Conservation (phyloP, 2,888 invertebrate genomes). For the Noctua pronuba region DNA sequence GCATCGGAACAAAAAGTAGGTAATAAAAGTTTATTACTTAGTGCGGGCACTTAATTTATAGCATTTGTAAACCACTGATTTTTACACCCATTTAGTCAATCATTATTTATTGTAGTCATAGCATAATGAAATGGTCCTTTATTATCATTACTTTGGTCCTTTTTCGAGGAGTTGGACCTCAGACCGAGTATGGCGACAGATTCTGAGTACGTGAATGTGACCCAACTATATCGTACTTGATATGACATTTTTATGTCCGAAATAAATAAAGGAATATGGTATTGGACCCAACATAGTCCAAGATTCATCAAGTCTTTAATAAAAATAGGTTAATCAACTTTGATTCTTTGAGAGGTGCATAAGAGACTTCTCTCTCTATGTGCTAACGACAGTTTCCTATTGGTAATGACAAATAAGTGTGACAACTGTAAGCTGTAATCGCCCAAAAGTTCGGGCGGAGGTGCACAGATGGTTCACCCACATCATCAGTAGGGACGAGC, state of each 20-base stretch:
- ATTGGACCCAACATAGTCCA: no score
- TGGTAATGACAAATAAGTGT: no score
- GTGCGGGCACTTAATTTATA: background rate
- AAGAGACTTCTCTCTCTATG: no score
- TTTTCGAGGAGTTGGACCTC: background rate
- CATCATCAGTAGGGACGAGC: no score
- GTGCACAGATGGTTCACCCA: no score
- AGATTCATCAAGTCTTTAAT: no score
- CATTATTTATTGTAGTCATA: background rate
- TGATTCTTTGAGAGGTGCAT: no score
- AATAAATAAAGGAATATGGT: slow-evolving; percentile 6
- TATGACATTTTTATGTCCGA: slow-evolving; percentile 2
- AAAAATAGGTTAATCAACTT: no score
- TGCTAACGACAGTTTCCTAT: no score
- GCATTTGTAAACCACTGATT: background rate
- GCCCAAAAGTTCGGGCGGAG: no score
- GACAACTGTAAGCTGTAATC: no score
- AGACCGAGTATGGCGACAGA: background rate
- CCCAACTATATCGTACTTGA: background rate
- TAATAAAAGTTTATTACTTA: background rate
- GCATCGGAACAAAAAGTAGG: background rate
- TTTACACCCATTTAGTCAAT: background rate
- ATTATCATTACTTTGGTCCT: slow-evolving; percentile 1
- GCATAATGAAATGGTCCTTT: background rate
- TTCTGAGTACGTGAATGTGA: slow-evolving; percentile 10